These are phyloP conservation scores for Melanogrammus aeglefinus DNA, from an alignment of 2,797 vertebrate genomes.

Conservation along the genomic window DNA sequence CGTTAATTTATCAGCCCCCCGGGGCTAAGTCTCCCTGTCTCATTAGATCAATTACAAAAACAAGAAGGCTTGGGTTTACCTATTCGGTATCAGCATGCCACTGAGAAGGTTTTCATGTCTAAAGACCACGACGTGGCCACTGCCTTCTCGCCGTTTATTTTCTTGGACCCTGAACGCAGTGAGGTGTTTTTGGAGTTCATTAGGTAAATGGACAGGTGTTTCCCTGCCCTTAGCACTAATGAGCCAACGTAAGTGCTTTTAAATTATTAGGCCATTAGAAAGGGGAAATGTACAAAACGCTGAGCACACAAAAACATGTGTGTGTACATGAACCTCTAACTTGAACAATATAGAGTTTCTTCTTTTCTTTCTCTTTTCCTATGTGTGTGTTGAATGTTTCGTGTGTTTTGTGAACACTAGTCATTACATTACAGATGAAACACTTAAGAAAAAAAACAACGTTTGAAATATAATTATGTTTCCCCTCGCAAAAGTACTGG, in stretches of 20 bases:
- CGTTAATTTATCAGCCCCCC: conserved; percentile 60
- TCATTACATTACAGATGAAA: conserved; percentile 58
- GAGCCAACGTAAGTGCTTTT: conserved; percentile 69
- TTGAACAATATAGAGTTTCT: conserved; percentile 46
- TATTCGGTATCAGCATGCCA: conserved; percentile 52
- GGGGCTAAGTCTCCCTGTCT: conserved; percentile 46
- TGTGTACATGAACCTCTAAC: conserved; percentile 37
- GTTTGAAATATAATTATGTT: conserved; percentile 55
- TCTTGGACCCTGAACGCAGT: conserved; percentile 50
- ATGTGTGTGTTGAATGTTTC: conserved; percentile 12
- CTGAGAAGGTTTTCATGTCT: conserved; percentile 56
- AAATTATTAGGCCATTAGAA: conserved; percentile 75
- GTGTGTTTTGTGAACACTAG: conserved; percentile 50
- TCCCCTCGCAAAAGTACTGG: conserved; percentile 38
- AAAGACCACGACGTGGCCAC: conserved; percentile 44
- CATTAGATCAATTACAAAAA: conserved; percentile 59
- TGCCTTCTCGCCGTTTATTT: conserved; percentile 57
- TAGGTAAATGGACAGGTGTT: conserved; percentile 73
- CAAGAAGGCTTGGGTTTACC: conserved; percentile 58
- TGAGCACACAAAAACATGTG: conserved; percentile 64
- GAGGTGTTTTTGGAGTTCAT: conserved; percentile 63
- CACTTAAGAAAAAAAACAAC: conserved; percentile 43
- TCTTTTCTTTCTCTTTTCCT: conserved; percentile 34
- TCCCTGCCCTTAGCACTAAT: conserved; percentile 69
- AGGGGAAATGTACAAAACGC: conserved; percentile 68